A percentile compares a stretch with the other conserved stretches of the same genome.
These are phyloP conservation scores for Iselma pallidipennis DNA, from an alignment of 2,888 invertebrate species.

Conservation along the genomic window DNA sequence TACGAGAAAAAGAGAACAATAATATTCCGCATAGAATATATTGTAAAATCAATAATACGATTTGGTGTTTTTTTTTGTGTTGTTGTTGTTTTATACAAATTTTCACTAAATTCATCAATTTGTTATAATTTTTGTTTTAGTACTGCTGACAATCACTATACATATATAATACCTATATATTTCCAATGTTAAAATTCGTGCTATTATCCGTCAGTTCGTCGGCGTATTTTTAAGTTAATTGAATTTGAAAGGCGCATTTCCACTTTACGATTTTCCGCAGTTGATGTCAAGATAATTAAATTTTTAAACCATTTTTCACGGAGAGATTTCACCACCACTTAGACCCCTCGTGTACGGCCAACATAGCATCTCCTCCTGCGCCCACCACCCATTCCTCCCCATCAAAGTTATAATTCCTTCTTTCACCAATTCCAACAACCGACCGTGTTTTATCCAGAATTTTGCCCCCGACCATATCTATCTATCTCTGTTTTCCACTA, in stretches of 20 bases:
- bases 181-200: no score
- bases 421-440: no score
- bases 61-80: constrained; percentile 5
- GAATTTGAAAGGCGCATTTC: constrained; percentile 52
- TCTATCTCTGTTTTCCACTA: no score
- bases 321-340: constrained; percentile 11
- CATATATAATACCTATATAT: no score
- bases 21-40: neutral
- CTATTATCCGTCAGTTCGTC: constrained; percentile 30
- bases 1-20: constrained; percentile 12
- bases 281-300: constrained; percentile 53
- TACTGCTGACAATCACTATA: neutral
- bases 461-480: no score
- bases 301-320: constrained; percentile 52
- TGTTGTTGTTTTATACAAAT: neutral
- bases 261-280: constrained; percentile 53
- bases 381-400: neutral
- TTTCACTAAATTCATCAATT: no score
- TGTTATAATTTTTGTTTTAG: no score
- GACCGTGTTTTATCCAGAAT: no score
- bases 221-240: constrained; percentile 51
- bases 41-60: neutral
- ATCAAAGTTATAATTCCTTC: neutral
- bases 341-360: no score
- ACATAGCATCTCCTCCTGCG: no score